Evolutionary conservation across 2,888 invertebrate species (phyloP), one percentile per base, ranked within the genome.

Genomic region (Plagiodera versicolora): DNA sequence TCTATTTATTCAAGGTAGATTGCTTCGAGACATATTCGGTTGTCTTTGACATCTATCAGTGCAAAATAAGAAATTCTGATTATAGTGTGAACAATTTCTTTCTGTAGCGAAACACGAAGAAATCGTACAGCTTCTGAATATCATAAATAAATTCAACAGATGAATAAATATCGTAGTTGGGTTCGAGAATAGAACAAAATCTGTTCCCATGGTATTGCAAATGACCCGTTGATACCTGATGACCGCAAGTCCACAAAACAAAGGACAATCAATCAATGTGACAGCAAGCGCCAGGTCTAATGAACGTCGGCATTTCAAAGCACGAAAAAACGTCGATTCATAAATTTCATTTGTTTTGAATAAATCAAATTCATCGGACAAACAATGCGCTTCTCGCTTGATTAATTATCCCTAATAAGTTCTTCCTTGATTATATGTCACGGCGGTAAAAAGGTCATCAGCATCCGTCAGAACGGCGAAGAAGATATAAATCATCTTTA

Each of bases 341-440:
- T 74, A 75, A 74, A 74, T 76, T 75, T 73, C 72, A 73, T 76
- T 75, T 75, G 75, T 76, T 73, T 73, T 72, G 72, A 75, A 76
- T 75, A 73, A 74, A 74, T 74, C 74, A 74, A 72, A 74, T 69
- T 70, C 72, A 67, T 70, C 71, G 63, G 72, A 74, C 74, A 73
- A 73, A 73, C 73, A 74, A 74, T 73, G 69, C 68, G 63, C 63
- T 61, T 64, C 69, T 70, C 68, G 59, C 63, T 72, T 74, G 73
- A 75, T 74, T 75, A 75, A 75, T 75, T 72, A 72, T 61, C 60
- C 65, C 67, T 69, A 71, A 71, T 72, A 70, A 68, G 64, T 66
- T 65, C 44, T 35, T 28, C 44, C 39, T 53, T 30, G 24, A 53
- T 53, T 53, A 53, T 53, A n/a, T 53, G 53, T 45, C 45, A 53